Conservation (phyloP, 2,888 invertebrate genomes). For the Folsomia candida region DNA sequence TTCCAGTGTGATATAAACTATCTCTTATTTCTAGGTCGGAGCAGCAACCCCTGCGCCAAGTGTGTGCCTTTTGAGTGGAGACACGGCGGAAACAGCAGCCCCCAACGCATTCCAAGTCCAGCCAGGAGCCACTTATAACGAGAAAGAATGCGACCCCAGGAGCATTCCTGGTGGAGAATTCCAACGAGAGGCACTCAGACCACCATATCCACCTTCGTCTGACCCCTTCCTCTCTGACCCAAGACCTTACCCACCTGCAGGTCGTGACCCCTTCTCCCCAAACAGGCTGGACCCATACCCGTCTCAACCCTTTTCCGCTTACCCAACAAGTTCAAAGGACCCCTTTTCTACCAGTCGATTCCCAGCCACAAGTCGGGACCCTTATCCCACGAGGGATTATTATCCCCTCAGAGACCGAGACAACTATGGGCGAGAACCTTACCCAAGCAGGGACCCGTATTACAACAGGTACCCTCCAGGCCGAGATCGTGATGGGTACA, state of each 20-base stretch:
- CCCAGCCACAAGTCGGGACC: slow-evolving; percentile 47
- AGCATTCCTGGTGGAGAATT: slow-evolving; percentile 38
- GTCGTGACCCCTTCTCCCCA: slow-evolving; percentile 38
- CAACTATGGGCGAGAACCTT: slow-evolving; percentile 41
- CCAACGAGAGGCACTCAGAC: slow-evolving; percentile 26
- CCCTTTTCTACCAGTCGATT: slow-evolving; percentile 47
- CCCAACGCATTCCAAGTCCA: slow-evolving; percentile 53
- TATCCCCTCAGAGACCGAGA: slow-evolving; percentile 44
- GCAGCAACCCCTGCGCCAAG: slow-evolving; percentile 47
- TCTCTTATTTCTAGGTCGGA: slow-evolving; percentile 2
- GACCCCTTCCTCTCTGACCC: slow-evolving; percentile 43
- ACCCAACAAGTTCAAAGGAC: slow-evolving; percentile 43
- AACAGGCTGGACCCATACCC: slow-evolving; percentile 46
- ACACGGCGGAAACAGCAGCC: slow-evolving; percentile 53
- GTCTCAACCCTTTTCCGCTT: slow-evolving; percentile 38
- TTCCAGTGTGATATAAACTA: too few relatives aligned
- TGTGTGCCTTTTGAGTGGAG: slow-evolving; percentile 54
- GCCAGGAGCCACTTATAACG: slow-evolving; percentile 54
- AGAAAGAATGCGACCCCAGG: slow-evolving; percentile 52
- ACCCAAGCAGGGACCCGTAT: slow-evolving; percentile 47
- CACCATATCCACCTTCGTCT: slow-evolving; percentile 45
- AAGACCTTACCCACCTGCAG: slow-evolving; percentile 39
- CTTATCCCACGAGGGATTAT: slow-evolving; percentile 44
- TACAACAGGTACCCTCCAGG: slow-evolving; percentile 34
- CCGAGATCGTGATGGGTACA: slow-evolving; percentile 30